Evolutionary conservation across 2,797 vertebrate genomes (phyloP).

Genomic region (Ceryle rudis): DNA sequence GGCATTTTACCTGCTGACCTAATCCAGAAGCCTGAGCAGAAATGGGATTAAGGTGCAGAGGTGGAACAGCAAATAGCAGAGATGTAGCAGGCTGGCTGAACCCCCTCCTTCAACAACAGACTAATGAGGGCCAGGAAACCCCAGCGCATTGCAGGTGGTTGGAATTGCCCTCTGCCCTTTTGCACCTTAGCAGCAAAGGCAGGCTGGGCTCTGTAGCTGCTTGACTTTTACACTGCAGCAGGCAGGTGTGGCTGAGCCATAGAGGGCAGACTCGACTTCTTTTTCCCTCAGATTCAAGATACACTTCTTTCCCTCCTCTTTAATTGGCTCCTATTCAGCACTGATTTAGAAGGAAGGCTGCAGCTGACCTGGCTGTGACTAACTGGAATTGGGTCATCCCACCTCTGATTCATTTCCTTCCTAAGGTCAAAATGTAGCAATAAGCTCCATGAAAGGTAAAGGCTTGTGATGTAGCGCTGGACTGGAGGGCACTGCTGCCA

Average conservation of each 20-base stretch:
- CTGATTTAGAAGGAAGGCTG: slow-evolving; percentile 21
- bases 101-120: too few species aligned
- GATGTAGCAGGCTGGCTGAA: too few species aligned
- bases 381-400: neutral
- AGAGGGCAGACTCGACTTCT: slow-evolving; percentile 47
- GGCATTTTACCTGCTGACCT: neutral
- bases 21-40: neutral
- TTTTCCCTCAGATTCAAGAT: neutral
- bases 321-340: neutral
- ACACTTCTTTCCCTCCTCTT: neutral
- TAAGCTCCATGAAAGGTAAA: slow-evolving; percentile 58
- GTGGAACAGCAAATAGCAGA: neutral
- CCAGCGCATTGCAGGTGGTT: fast-evolving
- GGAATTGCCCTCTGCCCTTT: neutral
- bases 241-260: neutral
- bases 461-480: neutral
- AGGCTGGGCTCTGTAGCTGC: neutral
- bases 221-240: neutral
- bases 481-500: neutral
- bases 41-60: neutral
- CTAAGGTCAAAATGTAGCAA: neutral
- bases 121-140: neutral
- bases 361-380: neutral
- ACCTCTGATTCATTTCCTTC: slow-evolving; percentile 2
- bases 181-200: neutral